These are phyloP conservation scores for Pammene aurita DNA, from an alignment of 2,888 invertebrate species.

Conservation along the genomic window DNA sequence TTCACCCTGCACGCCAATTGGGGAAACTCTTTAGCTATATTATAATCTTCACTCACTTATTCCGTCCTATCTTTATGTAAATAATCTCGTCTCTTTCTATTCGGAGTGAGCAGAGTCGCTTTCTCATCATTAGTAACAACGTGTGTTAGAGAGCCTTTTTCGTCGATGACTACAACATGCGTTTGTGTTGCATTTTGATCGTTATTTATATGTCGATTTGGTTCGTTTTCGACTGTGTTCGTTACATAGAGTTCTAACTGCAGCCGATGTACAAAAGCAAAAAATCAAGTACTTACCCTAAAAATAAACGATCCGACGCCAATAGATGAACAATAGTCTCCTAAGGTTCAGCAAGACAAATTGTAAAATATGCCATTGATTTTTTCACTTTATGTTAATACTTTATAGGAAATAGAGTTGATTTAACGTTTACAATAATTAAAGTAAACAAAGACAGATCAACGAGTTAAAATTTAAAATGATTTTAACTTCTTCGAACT, in stretches of 20 bases:
- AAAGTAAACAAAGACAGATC: too few species aligned
- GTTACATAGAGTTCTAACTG: slow-evolving; percentile 77
- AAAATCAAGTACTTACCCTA: too few species aligned
- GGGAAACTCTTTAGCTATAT: slow-evolving; percentile 68
- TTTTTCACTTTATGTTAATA: too few species aligned
- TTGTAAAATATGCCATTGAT: too few species aligned
- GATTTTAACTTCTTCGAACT: too few species aligned
- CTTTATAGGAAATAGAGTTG: too few species aligned
- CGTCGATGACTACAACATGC: slow-evolving; percentile 62
- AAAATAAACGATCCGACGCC: too few species aligned
- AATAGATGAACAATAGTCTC: too few species aligned
- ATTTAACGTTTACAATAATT: too few species aligned
- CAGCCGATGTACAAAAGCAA: too few species aligned
- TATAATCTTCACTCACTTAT: slow-evolving; percentile 53
- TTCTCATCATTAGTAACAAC: slow-evolving; percentile 50
- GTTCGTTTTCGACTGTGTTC: slow-evolving; percentile 49
- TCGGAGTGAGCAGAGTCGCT: slow-evolving; percentile 57
- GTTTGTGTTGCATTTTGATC: slow-evolving; percentile 53
- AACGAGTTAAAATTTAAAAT: too few species aligned
- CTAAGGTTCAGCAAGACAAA: too few species aligned
- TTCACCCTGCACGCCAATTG: slow-evolving; percentile 71
- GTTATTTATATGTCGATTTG: slow-evolving; percentile 43
- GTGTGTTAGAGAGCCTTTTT: slow-evolving; percentile 60
- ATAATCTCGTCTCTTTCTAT: slow-evolving; percentile 54
- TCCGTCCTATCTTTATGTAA: slow-evolving; percentile 40